Conservation (phyloP, 2,888 invertebrate species). For the Sphinx pinastri region DNA sequence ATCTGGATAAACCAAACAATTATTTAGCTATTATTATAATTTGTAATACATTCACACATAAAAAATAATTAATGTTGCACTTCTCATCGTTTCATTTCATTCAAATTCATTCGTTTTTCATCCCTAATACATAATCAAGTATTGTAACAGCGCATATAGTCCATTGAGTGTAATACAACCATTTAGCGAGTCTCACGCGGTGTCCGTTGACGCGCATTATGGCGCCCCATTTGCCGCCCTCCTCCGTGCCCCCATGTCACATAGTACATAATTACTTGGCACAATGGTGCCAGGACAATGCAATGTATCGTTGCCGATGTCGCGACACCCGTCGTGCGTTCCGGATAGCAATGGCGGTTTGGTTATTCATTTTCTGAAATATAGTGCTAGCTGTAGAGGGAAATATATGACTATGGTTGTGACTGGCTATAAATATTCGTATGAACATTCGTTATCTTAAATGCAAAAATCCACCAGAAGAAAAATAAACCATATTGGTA, state of each 20-base stretch:
- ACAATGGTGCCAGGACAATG: slow-evolving; percentile 52
- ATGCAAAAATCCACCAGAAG: too few relatives aligned
- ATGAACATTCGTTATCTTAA: too few relatives aligned
- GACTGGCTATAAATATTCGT: too few relatives aligned
- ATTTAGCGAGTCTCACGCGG: slow-evolving; percentile 17
- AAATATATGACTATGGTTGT: too few relatives aligned
- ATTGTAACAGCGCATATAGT: slow-evolving; percentile 12
- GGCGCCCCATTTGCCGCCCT: slow-evolving; percentile 5
- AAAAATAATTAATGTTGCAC: too few relatives aligned
- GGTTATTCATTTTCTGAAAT: slow-evolving; percentile 2
- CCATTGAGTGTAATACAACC: slow-evolving; percentile 21
- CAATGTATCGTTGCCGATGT: slow-evolving; percentile 21
- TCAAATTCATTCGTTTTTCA: not conserved
- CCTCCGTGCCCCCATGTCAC: not conserved
- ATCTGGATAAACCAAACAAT: too few relatives aligned
- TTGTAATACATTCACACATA: too few relatives aligned
- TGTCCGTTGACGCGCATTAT: slow-evolving; percentile 24
- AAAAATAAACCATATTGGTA: too few relatives aligned
- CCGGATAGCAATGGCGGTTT: slow-evolving; percentile 16
- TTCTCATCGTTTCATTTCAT: too few relatives aligned
- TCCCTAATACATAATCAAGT: slow-evolving; percentile 3
- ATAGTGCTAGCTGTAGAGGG: too few relatives aligned
- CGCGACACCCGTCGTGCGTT: slow-evolving; percentile 26
- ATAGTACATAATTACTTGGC: slow-evolving; percentile 60
- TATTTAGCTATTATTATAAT: too few relatives aligned